A percentile compares a stretch with the other conserved stretches of the same genome.
Conservation (phyloP, 2,113 vertebrate genomes). For the Eulacestoma nigropectus region DNA sequence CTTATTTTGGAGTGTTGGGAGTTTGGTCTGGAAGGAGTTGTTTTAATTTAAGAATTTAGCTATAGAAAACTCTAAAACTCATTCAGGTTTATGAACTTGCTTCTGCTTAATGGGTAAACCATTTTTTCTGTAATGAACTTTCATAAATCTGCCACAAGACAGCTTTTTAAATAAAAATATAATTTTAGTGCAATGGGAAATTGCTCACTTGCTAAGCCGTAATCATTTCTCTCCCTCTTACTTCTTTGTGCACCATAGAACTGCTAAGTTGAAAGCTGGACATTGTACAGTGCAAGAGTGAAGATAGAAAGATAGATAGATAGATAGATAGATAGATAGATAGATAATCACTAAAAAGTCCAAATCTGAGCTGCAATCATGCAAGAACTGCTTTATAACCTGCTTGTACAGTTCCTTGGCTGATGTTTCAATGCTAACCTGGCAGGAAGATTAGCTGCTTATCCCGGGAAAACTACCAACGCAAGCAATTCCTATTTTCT, state of each 20-base stretch:
- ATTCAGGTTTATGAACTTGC: neutral
- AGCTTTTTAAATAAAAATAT: neutral
- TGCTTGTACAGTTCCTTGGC: neutral
- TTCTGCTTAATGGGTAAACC: neutral
- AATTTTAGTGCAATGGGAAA: neutral
- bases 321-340: neutral
- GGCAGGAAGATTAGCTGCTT: conserved; percentile 19
- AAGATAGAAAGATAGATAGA: neutral
- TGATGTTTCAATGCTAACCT: neutral
- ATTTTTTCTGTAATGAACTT: neutral
- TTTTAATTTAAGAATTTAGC: neutral
- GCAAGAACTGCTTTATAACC: neutral
- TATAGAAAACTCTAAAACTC: neutral
- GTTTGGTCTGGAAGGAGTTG: neutral
- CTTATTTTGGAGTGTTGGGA: neutral
- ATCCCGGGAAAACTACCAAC: neutral
- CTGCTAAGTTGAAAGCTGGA: neutral
- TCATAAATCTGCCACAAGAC: neutral
- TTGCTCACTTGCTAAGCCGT: neutral
- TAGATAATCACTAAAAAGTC: neutral
- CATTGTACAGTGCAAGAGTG: neutral
- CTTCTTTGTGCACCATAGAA: neutral
- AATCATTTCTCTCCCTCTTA: neutral
- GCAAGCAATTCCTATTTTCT: conserved; percentile 3
- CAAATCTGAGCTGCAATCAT: neutral